Base-by-base conservation (phyloP, 2,113 vertebrate genomes). In the Eulacestoma nigropectus region DNA sequence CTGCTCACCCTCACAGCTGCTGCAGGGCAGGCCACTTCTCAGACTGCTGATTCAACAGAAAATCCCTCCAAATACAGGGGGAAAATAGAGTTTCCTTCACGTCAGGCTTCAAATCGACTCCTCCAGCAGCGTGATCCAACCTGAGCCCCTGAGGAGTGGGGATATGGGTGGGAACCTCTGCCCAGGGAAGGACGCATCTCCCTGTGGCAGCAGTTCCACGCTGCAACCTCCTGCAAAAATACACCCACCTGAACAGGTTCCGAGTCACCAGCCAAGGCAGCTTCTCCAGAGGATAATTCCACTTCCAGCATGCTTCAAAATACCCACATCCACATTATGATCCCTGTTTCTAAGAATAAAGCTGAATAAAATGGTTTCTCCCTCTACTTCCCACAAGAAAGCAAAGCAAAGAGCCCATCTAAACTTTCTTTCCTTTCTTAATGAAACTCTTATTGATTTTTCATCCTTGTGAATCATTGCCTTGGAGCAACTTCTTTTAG, bases 361-460 rank as follows among this genome's bases (percentile, higher is more conserved):
- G 35, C 47, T 69, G 35, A 92, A 94, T 63, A 94, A 95, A 96
- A 97, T 85, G 59, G 35, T 79, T 94, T 90, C 44, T 80, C 60
- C 79, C 69, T 87, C 85, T 80, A 32, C 88, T 95, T 96, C 94
- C 86, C 78, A 82, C 76, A 94, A 89, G 74, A 95, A 95, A 96
- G 67, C 73, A 93, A 97, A 96, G 89, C 60, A 72, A 79, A 92
- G 72, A 95, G 80, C 78, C 70, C 69, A 39, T 91, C 96, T 97
- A 96, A 98, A 98, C 94, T 97, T 98, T 83, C 96, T 88, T 91
- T 90, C 96, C 92, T 92, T 97, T 89, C 96, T 98, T 99, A 99
- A 98, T 98, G 97, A 98, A 98, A 98, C 95, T 93, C 89, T 92
- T 97, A 98, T 98, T 98, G 98, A 99, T 98, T 99, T 98, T 97